Evolutionary conservation across 2,113 vertebrate species (phyloP).

Genomic region (Pseudorasbora parva): DNA sequence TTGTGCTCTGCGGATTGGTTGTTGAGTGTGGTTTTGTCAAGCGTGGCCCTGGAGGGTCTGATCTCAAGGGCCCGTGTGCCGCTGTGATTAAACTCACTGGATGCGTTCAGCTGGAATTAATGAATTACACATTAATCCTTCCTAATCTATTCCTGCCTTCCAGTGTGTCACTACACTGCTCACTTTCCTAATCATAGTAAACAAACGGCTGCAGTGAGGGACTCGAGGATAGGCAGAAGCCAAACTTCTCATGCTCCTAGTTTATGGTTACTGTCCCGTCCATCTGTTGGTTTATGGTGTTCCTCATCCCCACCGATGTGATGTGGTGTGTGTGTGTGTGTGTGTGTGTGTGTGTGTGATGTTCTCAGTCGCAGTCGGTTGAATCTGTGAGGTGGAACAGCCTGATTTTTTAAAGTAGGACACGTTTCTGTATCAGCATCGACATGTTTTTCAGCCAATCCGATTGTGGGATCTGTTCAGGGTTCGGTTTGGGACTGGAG

Average conservation of each 20-base stretch:
- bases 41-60: background rate
- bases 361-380: too few relatives aligned
- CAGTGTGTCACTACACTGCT: background rate
- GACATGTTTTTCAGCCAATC: too few relatives aligned
- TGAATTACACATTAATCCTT: conserved; percentile 26
- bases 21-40: background rate
- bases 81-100: conserved; percentile 11
- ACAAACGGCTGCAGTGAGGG: background rate
- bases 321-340: background rate
- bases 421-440: too few relatives aligned
- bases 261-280: background rate
- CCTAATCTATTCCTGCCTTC: conserved; percentile 11
- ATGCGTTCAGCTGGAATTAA: conserved; percentile 14
- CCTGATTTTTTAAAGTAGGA: too few relatives aligned
- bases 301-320: background rate
- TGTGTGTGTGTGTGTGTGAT: too few relatives aligned
- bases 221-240: background rate
- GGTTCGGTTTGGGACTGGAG: too few relatives aligned
- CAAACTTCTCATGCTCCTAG: background rate
- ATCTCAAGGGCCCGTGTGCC: background rate
- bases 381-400: too few relatives aligned
- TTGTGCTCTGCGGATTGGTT: too few relatives aligned
- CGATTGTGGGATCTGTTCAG: too few relatives aligned
- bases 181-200: conserved; percentile 11
- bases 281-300: background rate